Conservation (phyloP, 2,113 vertebrate species). For the Leptosomus discolor region DNA sequence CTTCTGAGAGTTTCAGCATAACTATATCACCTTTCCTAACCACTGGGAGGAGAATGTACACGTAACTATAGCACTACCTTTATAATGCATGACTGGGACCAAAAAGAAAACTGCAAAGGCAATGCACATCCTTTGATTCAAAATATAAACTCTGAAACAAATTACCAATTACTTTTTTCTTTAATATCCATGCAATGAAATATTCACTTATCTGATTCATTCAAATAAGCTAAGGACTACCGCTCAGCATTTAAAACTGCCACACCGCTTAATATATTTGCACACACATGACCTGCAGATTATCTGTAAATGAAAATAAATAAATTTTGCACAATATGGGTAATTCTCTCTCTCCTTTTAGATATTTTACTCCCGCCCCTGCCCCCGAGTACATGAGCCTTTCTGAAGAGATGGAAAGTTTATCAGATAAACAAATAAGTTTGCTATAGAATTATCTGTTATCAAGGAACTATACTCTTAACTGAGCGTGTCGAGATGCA, state of each 20-base stretch:
- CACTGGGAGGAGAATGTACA: background rate
- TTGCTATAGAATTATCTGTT: background rate
- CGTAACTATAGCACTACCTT: background rate
- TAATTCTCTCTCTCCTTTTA: background rate
- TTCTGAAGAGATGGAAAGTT: background rate
- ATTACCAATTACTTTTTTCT: background rate
- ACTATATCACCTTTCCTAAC: background rate
- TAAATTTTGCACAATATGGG: background rate
- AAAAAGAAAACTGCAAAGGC: background rate
- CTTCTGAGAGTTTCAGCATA: background rate
- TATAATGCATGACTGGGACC: background rate
- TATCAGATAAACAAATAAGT: background rate
- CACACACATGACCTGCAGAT: slow-evolving; percentile 17
- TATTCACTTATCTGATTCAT: background rate
- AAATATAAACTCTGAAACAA: background rate
- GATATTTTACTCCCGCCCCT: background rate
- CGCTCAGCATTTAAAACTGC: background rate
- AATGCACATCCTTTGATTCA: background rate
- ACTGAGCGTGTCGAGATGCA: background rate
- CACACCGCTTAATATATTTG: background rate
- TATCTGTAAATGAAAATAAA: background rate
- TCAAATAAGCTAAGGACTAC: background rate
- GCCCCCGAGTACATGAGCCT: background rate
- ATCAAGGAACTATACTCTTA: background rate
- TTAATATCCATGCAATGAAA: background rate